Base-by-base conservation (phyloP, 2,888 invertebrate species). In the Drosophila anceps region DNA sequence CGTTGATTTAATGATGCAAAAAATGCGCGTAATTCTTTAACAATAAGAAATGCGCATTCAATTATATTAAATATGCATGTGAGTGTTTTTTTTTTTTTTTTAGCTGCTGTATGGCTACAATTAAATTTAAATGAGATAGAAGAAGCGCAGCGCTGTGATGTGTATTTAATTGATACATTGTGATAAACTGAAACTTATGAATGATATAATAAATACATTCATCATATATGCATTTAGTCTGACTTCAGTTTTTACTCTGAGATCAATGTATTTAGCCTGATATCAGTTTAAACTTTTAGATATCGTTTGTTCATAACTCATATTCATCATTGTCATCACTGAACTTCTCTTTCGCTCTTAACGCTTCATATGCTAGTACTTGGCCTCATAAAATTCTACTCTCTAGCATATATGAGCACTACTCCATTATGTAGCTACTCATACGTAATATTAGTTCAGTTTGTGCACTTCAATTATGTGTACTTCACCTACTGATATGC, bases 1-100 rank as follows among this genome's bases (percentile, higher is more conserved):
- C 27, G 39, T 31, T 15, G 10, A 33, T 46, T n/a, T 39, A 69
- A 69, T 18, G 69, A 41, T 33, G 59, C 33, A 41, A 48, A 46
- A 46, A 57, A 31, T 18, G 54, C 37, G 31, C n/a, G 13, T 24
- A 48, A 61, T 64, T 64, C 27, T 20, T 67, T 67, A 33, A 48
- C 24, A 18, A 39, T 44, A 13, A 18, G 69, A 37, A n/a, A 27
- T 39, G 39, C 39, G 24, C 24, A 39, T n/a, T 24, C 27, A 54
- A 54, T 39, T 37, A n/a, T 18, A 7, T 9, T 27, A 39, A 39
- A 27, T 54, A 3, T 27, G 8, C n/a, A 27, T 33, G 20, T 15
- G n/a, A 13, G 37, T n/a, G n/a, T n/a, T n/a, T n/a, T n/a, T n/a
- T n/a, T n/a, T n/a, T n/a, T n/a, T n/a, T n/a, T 20, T 24, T 15